These are phyloP conservation scores for Beris chalybata DNA, from an alignment of 2,888 invertebrate genomes.

Conservation along the genomic window DNA sequence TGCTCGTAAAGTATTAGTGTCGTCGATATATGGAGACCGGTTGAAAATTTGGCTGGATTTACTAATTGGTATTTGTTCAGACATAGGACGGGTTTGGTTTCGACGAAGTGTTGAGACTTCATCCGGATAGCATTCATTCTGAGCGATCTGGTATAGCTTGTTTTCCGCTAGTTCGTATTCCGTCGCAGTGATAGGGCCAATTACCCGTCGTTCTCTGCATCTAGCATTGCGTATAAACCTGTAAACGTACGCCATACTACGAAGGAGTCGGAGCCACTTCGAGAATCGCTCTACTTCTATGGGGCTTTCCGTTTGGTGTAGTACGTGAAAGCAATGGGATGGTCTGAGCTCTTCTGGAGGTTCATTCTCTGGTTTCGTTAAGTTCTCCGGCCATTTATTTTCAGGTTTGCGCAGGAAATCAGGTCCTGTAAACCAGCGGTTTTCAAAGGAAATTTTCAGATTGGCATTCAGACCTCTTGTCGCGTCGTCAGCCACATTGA, in stretches of 20 bases:
- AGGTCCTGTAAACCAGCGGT: constrained; percentile 31
- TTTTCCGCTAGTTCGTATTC: not conserved
- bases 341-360: not conserved
- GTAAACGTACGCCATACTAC: not conserved
- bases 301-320: not conserved
- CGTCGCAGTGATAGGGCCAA: not conserved
- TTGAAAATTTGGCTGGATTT: not conserved
- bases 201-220: not conserved
- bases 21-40: constrained; percentile 5
- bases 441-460: not conserved
- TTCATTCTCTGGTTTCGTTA: not conserved
- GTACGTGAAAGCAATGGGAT: not conserved
- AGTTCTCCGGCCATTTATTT: not conserved
- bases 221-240: not conserved
- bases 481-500: constrained; percentile 34
- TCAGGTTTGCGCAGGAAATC: constrained; percentile 2
- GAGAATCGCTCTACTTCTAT: not conserved
- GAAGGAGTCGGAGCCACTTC: not conserved
- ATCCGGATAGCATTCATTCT: not conserved
- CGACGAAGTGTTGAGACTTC: not conserved
- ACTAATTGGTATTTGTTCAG: not conserved
- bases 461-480: constrained; percentile 32
- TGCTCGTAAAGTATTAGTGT: not conserved
- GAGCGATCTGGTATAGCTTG: not conserved
- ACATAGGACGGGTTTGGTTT: not conserved